Conservation (phyloP, 1,140 invertebrate species). For the Neotoxoptera formosana region DNA sequence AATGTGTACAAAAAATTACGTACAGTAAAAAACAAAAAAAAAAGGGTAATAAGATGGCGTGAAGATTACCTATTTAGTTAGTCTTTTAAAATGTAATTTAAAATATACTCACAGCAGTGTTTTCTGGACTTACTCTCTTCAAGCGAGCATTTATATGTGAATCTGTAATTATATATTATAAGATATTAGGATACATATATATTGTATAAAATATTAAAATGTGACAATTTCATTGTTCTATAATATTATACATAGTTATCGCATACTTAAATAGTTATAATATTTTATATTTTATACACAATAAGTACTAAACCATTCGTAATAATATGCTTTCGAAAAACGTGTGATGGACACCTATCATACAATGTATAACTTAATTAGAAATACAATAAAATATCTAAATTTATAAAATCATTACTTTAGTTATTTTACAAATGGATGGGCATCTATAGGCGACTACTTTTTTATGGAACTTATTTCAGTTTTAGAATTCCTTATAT, state of each 20-base stretch:
- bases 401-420: too few species aligned
- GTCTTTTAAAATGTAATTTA: not conserved
- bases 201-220: not conserved
- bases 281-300: not conserved
- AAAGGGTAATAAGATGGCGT: not conserved
- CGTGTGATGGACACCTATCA: too few species aligned
- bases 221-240: not conserved
- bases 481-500: too few species aligned
- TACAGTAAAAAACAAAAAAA: too few species aligned
- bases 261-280: not conserved
- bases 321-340: too few species aligned
- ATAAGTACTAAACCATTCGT: not conserved
- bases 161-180: slow-evolving; percentile 35
- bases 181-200: not conserved
- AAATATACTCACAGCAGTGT: slow-evolving; percentile 37
- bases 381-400: too few species aligned
- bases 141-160: not conserved
- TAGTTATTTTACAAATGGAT: too few species aligned
- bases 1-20: too few species aligned
- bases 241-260: not conserved
- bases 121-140: slow-evolving; percentile 33
- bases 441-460: too few species aligned
- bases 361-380: too few species aligned
- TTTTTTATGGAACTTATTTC: too few species aligned
- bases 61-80: not conserved